phyloP scores from a whole-genome alignment of 2,888 invertebrate genomes.

The Schizotus pectinicornis region DNA sequence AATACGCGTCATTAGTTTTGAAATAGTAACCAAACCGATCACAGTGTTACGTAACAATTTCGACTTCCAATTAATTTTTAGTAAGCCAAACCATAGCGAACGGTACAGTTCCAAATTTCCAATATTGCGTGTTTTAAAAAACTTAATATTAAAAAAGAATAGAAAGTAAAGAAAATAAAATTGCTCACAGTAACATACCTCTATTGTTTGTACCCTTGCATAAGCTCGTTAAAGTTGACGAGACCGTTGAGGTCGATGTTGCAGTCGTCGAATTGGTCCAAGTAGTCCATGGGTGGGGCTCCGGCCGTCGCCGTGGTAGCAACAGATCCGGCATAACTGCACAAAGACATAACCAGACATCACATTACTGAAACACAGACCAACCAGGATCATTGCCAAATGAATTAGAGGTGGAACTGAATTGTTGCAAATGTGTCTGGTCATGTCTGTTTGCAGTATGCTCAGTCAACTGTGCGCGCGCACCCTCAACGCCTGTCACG shows the following conservation, averaged over 20 bases:
- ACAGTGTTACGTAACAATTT: no score
- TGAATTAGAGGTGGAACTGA: constrained; percentile 26
- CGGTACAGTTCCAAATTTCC: background rate
- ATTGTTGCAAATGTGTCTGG: constrained; percentile 59
- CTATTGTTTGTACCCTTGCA: constrained; percentile 51
- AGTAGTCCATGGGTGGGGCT: constrained; percentile 52
- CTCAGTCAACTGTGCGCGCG: constrained; percentile 26
- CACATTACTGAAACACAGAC: constrained; percentile 60
- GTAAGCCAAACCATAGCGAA: background rate
- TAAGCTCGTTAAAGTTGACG: constrained; percentile 54
- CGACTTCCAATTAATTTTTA: no score
- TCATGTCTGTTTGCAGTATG: constrained; percentile 61
- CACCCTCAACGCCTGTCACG: no score
- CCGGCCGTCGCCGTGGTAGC: constrained; percentile 51
- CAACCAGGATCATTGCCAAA: constrained; percentile 41
- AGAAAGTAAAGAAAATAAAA: constrained; percentile 8
- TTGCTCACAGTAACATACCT: constrained; percentile 2
- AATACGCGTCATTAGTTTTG: no score
- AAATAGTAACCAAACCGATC: no score
- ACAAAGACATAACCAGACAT: constrained; percentile 60
- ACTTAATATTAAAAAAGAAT: constrained; percentile 4
- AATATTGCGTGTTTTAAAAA: constrained; percentile 4
- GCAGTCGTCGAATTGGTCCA: constrained; percentile 53
- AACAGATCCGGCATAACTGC: constrained; percentile 57
- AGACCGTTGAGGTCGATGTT: constrained; percentile 53